Percentiles rank a stretch among this genome's conserved stretches.
Evolutionary conservation across 1,140 invertebrate species (phyloP).

Genomic region (Tetranychus cinnabarinus): DNA sequence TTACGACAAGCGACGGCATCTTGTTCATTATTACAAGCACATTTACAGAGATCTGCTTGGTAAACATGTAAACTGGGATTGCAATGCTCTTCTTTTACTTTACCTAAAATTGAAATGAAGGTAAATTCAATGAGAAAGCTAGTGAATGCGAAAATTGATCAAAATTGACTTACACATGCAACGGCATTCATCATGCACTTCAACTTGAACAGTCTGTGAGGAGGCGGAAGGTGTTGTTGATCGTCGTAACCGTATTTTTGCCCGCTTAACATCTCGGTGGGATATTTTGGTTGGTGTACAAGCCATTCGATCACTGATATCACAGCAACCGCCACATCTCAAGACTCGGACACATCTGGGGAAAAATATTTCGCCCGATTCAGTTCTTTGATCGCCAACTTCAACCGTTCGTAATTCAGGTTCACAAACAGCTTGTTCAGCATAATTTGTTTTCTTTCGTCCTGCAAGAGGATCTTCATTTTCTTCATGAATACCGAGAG

Average conservation of each 20-base stretch:
- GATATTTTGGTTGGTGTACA: conserved; percentile 1
- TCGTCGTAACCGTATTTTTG: background rate
- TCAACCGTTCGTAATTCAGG: background rate
- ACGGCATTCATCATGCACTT: conserved; percentile 3
- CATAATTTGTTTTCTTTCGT: background rate
- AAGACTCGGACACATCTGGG: background rate
- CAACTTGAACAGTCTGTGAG: background rate
- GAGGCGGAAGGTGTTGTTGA: background rate
- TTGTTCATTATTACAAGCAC: background rate
- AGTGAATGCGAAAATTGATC: background rate
- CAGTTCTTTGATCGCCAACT: background rate
- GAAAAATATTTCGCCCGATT: background rate
- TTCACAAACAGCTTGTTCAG: background rate
- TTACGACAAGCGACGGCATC: background rate
- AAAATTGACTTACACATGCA: background rate
- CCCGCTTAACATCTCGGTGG: background rate
- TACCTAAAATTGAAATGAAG: background rate
- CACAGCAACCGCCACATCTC: conserved; percentile 5
- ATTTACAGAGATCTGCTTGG: background rate
- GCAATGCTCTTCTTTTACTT: background rate
- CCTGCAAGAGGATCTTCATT: background rate
- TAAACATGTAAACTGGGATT: background rate
- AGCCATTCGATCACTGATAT: background rate
- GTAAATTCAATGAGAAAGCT: background rate
- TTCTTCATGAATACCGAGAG: background rate